Percentiles rank a stretch among this genome's conserved stretches.
Conservation (phyloP, 2,113 vertebrate species). For the Madoqua kirkii region DNA sequence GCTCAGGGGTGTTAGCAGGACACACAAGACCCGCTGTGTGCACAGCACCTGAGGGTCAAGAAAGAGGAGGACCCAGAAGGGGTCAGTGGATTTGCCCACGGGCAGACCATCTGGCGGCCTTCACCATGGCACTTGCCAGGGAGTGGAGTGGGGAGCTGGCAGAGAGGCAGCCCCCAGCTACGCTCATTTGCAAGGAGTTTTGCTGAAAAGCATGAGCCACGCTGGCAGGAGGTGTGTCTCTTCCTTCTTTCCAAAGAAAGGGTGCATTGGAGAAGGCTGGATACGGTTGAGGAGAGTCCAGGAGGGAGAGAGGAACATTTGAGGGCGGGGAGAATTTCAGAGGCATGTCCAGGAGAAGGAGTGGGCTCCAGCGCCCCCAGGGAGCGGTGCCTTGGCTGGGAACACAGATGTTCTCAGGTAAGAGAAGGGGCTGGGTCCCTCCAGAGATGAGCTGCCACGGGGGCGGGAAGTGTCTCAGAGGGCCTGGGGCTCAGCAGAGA, state of each 20-base stretch:
- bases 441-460: background rate
- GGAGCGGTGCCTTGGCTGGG: background rate
- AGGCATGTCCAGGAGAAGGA: background rate
- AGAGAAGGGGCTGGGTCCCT: background rate
- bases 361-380: background rate
- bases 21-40: rapidly evolving
- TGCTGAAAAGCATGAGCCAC: background rate
- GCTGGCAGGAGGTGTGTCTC: background rate
- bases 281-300: rapidly evolving
- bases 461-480: background rate
- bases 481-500: background rate
- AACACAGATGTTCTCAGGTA: background rate
- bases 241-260: background rate
- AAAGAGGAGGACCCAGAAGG: background rate
- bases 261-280: rapidly evolving
- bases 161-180: background rate
- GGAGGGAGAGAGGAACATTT: too few relatives aligned
- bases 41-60: rapidly evolving
- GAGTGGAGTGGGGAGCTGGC: background rate
- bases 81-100: background rate
- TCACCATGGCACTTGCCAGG: background rate
- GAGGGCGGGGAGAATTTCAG: background rate
- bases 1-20: background rate
- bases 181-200: background rate
- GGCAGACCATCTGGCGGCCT: background rate